Conservation (phyloP, 2,113 vertebrate species). For the Cephalopholis sonnerati region DNA sequence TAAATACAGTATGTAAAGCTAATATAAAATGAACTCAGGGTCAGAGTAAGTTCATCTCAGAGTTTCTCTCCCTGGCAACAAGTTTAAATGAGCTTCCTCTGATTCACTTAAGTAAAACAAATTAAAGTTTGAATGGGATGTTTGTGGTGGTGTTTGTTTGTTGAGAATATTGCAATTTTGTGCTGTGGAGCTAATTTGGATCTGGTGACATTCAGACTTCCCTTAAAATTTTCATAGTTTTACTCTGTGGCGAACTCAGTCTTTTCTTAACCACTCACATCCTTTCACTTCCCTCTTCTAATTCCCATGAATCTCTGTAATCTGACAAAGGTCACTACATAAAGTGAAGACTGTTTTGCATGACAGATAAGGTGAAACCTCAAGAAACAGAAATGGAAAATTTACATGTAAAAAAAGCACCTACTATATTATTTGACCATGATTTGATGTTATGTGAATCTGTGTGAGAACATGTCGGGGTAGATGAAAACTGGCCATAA, state of each 20-base stretch:
- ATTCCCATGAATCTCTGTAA: slow-evolving; percentile 13
- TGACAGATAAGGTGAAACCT: neutral
- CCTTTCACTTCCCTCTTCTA: slow-evolving; percentile 46
- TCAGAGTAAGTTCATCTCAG: neutral
- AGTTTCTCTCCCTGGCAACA: neutral
- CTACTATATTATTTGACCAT: neutral
- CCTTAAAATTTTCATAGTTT: slow-evolving; percentile 21
- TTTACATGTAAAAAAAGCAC: neutral
- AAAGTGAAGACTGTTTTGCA: neutral
- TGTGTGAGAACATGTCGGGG: neutral
- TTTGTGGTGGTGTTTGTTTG: neutral
- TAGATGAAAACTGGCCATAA: slow-evolving; percentile 21
- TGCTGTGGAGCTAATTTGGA: neutral
- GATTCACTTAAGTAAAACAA: neutral
- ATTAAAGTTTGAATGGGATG: neutral
- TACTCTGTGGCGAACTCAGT: neutral
- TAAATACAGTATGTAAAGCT: neutral
- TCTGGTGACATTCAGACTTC: slow-evolving; percentile 28
- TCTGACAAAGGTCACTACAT: neutral
- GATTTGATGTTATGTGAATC: neutral
- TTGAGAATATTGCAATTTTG: neutral
- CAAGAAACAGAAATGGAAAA: neutral
- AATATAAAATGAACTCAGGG: neutral
- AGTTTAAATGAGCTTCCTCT: neutral
- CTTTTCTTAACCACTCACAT: neutral